Percentiles rank a stretch among this genome's conserved stretches.
phyloP scores from a whole-genome alignment of 2,797 vertebrate genomes.

The Echiichthys vipera region DNA sequence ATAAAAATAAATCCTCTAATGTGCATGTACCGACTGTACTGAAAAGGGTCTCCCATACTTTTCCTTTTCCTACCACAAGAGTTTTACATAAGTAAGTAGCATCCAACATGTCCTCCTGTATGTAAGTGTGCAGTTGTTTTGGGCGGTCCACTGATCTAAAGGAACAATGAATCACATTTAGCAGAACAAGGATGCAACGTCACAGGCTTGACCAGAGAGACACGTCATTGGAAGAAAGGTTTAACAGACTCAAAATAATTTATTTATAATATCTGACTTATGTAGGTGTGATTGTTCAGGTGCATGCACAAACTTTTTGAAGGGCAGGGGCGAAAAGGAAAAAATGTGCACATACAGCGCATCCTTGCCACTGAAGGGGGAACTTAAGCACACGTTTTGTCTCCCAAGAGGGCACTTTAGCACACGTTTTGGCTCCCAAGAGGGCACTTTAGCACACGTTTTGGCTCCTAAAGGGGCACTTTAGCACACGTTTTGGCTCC shows the following conservation, averaged over 20 bases:
- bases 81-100: not conserved
- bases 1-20: constrained; percentile 34
- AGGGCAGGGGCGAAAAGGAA: too few relatives aligned
- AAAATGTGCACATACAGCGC: too few relatives aligned
- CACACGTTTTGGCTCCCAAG: too few relatives aligned
- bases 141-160: constrained; percentile 3
- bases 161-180: constrained; percentile 46
- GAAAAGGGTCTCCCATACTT: not conserved
- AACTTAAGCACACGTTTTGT: too few relatives aligned
- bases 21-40: constrained; percentile 33
- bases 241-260: not conserved
- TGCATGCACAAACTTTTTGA: too few relatives aligned
- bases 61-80: not conserved
- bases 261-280: too few relatives aligned
- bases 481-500: too few relatives aligned
- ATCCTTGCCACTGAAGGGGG: too few relatives aligned
- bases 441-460: too few relatives aligned
- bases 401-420: too few relatives aligned
- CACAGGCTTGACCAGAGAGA: constrained; percentile 3
- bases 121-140: not conserved
- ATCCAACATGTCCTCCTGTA: constrained; percentile 1
- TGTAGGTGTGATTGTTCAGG: constrained; percentile 3
- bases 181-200: constrained; percentile 26
- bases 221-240: constrained; percentile 6
- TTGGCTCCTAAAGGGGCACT: too few relatives aligned